Base-by-base conservation (phyloP, 2,113 vertebrate genomes). In the Sitta europaea region DNA sequence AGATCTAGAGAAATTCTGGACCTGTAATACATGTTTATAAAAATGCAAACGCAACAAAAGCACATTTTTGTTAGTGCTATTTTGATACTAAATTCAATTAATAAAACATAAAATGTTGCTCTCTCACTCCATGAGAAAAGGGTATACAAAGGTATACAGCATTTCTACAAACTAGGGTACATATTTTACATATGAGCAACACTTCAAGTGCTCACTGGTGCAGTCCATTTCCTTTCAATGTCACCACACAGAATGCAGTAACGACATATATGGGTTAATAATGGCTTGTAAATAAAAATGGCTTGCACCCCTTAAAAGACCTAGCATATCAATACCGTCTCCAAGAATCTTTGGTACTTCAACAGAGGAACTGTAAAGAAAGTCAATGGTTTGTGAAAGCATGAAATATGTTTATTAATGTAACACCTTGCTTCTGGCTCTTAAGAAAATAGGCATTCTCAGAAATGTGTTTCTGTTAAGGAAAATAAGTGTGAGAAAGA, bases 201-300 rank as follows among this genome's bases (percentile, higher is more conserved):
- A 95, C 92, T 97, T 96, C 76, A 97, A 97, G 96, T 92, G 96
- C 88, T 86, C 53, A 54, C 73, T 81, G 36, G 75, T n/a, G n/a
- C 31, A 54, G 23, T 47, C 10, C 10, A 54, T 40, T 50, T 75
- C 42, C 38, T 84, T 91, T 62, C 51, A 48, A 63, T 36, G n/a
- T 38, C 38, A 74, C 23, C 18, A 25, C 2, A 12, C 10, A 58
- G 62, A 80, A 82, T 67, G 33, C 21, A 88, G 12, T 51, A 50
- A 28, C 38, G 40, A 83, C 24, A 53, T 65, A 45, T 55, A 75
- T 12, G 6, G 14, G 5, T n/a, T 73, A 66, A 61, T 21, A 85
- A 81, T 27, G 19, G 33, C n/a, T 85, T 66, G 27, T 36, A 42
- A 50, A 58, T 51, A 82, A 70, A 51, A 81, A 77, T 22, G 20